These are phyloP conservation scores for Drosophila pseudoobscura DNA, from an alignment of 1,140 invertebrate species.

Conservation along the genomic window DNA sequence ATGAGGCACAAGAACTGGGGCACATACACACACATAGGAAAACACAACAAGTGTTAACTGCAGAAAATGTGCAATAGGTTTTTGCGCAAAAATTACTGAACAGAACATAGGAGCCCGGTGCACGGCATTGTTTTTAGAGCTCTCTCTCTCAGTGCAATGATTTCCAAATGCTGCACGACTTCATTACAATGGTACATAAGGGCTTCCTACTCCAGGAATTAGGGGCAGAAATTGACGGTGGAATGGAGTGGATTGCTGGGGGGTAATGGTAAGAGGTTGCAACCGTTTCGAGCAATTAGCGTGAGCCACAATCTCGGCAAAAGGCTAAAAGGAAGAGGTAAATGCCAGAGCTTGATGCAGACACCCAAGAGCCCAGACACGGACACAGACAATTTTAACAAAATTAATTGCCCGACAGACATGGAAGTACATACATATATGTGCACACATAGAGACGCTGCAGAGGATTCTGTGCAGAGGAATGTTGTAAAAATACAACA, in stretches of 20 bases:
- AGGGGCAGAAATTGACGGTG: slow-evolving; percentile 43
- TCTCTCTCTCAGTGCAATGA: slow-evolving; percentile 36
- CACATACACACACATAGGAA: not conserved
- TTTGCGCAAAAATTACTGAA: slow-evolving; percentile 31
- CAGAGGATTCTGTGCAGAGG: not conserved
- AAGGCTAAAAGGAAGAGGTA: slow-evolving; percentile 62
- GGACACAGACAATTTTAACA: slow-evolving; percentile 41
- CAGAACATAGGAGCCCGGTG: not conserved
- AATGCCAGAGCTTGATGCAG: slow-evolving; percentile 32
- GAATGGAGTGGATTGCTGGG: slow-evolving; percentile 1
- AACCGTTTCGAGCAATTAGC: slow-evolving; percentile 73
- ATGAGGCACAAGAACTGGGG: slow-evolving; percentile 6
- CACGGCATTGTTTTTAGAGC: slow-evolving; percentile 56
- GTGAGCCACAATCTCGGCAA: slow-evolving; percentile 72
- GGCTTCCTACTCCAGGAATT: slow-evolving; percentile 13
- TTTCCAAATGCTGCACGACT: slow-evolving; percentile 47
- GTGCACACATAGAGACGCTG: not conserved
- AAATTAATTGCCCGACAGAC: slow-evolving; percentile 47
- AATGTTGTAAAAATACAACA: slow-evolving; percentile 6
- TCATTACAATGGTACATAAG: slow-evolving; percentile 53
- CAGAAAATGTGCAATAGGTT: slow-evolving; percentile 68
- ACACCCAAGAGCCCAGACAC: slow-evolving; percentile 33
- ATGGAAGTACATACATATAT: not conserved
- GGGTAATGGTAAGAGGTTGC: slow-evolving; percentile 19
- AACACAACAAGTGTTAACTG: slow-evolving; percentile 64